Base-by-base conservation (phyloP, 2,888 invertebrate genomes). In the Cheilosia scutellata region DNA sequence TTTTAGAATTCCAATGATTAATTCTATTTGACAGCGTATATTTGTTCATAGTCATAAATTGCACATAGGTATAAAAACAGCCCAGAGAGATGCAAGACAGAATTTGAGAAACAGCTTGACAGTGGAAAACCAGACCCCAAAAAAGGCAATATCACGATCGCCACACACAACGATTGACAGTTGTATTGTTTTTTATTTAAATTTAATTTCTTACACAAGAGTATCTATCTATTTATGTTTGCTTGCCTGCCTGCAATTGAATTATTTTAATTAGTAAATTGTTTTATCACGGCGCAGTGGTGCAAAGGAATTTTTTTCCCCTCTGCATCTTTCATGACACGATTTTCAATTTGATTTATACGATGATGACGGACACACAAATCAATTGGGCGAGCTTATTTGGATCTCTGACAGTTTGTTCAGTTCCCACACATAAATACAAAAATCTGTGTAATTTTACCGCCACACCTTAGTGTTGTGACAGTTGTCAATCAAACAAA, bases 211-310 rank as follows among this genome's bases (percentile, higher is more conserved):
- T 51, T 27, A 51, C 20, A 47, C 37, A 37, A 37, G 37, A 16
- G 44, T 47, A 47, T 1, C 4, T 47, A 51, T 57, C 16, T 47
- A 68, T 20, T 60, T 51, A 51, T 70, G 49, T 29, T 68, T 29
- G 13, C 7, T 16, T 47, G 13, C n/a, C 57, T 9, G 20, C 20
- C 53, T 76, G 70, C 80, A 75, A 75, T 84, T 84, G 70, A 79
- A 80, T 82, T 62, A 82, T 72, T 86, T 82, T 86, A 86, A 86
- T 82, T 86, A 86, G 82, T 82, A 82, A 82, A 77, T 77, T 72
- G 29, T 66, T 66, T 49, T 55, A 71, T 80, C 58, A 65, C 65
- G 47, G 62, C 9, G 51, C 27, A 51, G 47, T 16, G 44, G 20
- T 53, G 58, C 44, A 62, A 60, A 47, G 42, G 71, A 55, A 55